Evolutionary conservation across 2,888 invertebrate species (phyloP).

Genomic region (Andrena trimmerana): DNA sequence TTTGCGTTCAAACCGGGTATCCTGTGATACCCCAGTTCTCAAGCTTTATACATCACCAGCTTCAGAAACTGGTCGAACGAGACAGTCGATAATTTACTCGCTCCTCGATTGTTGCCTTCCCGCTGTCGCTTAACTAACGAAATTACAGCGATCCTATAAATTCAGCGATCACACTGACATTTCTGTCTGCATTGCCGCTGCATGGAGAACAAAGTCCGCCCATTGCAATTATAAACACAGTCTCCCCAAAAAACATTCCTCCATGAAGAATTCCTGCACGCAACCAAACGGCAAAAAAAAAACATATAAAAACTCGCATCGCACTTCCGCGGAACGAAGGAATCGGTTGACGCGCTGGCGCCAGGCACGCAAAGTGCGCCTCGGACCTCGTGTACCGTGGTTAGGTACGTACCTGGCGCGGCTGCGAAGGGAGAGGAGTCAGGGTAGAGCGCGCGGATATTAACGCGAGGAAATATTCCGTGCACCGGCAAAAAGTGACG

Average conservation of each 20-base stretch:
- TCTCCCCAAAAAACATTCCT: neutral
- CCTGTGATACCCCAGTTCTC: neutral
- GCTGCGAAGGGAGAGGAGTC: conserved; percentile 43
- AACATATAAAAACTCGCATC: no score
- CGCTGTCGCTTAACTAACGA: neutral
- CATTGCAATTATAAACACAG: neutral
- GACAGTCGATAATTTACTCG: neutral
- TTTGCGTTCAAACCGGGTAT: neutral
- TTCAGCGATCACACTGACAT: neutral
- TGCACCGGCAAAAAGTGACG: conserved; percentile 81
- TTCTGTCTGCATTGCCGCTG: neutral
- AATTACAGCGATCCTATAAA: conserved; percentile 16
- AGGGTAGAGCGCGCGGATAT: conserved; percentile 73
- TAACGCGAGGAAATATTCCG: conserved; percentile 81
- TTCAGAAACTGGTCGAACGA: neutral
- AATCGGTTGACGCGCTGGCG: conserved; percentile 16
- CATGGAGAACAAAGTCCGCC: neutral
- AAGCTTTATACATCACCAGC: neutral
- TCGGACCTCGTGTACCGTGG: conserved; percentile 10
- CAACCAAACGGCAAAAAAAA: neutral
- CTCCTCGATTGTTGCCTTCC: neutral
- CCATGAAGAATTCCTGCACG: no score
- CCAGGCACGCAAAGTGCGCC: conserved; percentile 26
- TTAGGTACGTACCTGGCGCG: conserved; percentile 67
- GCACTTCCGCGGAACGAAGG: neutral